phyloP scores from a whole-genome alignment of 1,140 invertebrate species.

The Magallana ariakensis region DNA sequence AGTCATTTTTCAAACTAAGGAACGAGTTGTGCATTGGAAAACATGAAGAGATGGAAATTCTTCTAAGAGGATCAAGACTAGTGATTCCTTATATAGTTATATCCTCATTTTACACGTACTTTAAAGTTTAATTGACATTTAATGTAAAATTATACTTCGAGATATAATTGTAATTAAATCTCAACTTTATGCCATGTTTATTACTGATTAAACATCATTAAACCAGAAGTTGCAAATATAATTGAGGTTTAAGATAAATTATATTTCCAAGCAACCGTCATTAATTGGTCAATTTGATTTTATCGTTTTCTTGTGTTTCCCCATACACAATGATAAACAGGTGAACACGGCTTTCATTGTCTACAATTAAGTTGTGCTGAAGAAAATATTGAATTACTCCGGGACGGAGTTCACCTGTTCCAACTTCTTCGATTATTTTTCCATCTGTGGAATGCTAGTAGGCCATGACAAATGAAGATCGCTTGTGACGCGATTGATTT shows the following conservation, averaged over 20 bases:
- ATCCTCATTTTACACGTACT: constrained; percentile 22
- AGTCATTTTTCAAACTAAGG: background rate
- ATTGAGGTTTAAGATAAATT: constrained; percentile 10
- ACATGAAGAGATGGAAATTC: background rate
- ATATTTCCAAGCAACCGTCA: background rate
- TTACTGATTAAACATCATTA: background rate
- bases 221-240: constrained; percentile 1
- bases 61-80: constrained; percentile 31
- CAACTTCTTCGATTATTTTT: too few relatives aligned
- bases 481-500: too few relatives aligned
- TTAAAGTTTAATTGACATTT: constrained; percentile 17
- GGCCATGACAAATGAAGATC: too few relatives aligned
- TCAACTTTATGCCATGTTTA: constrained; percentile 16
- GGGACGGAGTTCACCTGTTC: too few relatives aligned
- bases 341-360: too few relatives aligned
- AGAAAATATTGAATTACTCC: too few relatives aligned
- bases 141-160: background rate
- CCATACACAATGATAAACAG: too few relatives aligned
- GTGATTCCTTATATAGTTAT: background rate
- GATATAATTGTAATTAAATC: constrained; percentile 1
- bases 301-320: too few relatives aligned
- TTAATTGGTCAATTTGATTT: too few relatives aligned
- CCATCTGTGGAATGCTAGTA: constrained; percentile 40
- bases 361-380: too few relatives aligned
- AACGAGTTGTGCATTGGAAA: constrained; percentile 27